Percentiles rank a stretch among this genome's conserved stretches.
These are phyloP conservation scores for Styela clava DNA, from an alignment of 23 tunicate genomes.

Conservation along the genomic window DNA sequence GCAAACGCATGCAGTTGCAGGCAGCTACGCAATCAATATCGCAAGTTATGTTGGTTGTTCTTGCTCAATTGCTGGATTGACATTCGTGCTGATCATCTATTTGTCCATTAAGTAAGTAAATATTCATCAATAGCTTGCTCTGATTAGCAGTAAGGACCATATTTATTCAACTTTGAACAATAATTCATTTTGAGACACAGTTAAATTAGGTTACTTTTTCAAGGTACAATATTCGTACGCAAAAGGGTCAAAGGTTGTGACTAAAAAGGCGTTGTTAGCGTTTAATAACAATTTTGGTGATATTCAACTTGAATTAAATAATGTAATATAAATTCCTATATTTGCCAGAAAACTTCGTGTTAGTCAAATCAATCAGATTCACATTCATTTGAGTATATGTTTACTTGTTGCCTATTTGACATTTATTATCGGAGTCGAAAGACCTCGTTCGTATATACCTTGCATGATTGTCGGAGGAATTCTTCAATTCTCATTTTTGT, in stretches of 20 bases:
- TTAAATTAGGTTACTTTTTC: too few relatives aligned
- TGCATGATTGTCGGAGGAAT: not conserved
- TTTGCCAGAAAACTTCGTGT: not conserved
- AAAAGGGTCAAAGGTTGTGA: too few relatives aligned
- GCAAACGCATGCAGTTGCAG: not conserved
- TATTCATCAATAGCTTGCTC: too few relatives aligned
- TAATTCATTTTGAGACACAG: too few relatives aligned
- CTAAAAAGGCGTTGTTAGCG: too few relatives aligned
- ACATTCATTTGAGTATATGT: not conserved
- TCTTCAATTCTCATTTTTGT: not conserved
- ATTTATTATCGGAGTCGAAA: constrained; percentile 4
- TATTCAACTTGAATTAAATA: too few relatives aligned
- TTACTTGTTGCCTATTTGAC: not conserved
- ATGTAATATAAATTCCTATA: not conserved
- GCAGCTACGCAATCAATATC: not conserved
- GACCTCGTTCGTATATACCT: not conserved
- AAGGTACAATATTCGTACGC: too few relatives aligned
- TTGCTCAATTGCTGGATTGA: not conserved
- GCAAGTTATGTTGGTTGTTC: not conserved
- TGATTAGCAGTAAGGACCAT: too few relatives aligned
- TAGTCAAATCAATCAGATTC: not conserved
- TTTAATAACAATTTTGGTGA: too few relatives aligned
- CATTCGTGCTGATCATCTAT: not conserved
- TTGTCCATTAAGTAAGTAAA: not conserved
- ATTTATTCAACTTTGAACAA: too few relatives aligned